phyloP scores from a whole-genome alignment of 2,888 invertebrate genomes.

The Chromoteleia sp. region DNA sequence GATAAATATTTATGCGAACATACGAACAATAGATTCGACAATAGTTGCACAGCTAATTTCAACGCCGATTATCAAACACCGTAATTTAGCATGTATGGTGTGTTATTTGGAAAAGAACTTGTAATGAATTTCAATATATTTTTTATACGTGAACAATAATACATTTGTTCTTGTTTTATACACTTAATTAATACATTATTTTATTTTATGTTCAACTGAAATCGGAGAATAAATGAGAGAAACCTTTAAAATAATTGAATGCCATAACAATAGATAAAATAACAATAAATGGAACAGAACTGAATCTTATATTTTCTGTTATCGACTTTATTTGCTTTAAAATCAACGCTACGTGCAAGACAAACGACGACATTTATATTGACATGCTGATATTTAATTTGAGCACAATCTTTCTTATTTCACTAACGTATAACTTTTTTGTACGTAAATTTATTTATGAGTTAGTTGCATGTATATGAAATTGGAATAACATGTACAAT shows the following conservation, averaged over 20 bases:
- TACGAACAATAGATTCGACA: too few relatives aligned
- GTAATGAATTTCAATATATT: too few relatives aligned
- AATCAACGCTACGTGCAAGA: slow-evolving; percentile 9
- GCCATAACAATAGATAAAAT: slow-evolving; percentile 4
- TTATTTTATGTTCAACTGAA: neutral
- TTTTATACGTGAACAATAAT: too few relatives aligned
- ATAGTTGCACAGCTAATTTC: too few relatives aligned
- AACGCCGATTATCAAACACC: too few relatives aligned
- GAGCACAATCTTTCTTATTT: neutral
- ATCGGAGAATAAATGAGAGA: neutral
- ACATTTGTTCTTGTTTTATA: too few relatives aligned
- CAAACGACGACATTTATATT: slow-evolving; percentile 13
- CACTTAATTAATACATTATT: neutral
- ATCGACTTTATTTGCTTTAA: slow-evolving; percentile 15
- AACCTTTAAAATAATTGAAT: slow-evolving; percentile 12
- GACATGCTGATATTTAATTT: slow-evolving; percentile 15
- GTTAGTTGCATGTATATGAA: neutral
- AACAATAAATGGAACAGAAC: neutral
- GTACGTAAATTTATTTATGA: neutral
- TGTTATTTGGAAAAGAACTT: too few relatives aligned
- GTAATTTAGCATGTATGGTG: too few relatives aligned
- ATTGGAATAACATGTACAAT: too few relatives aligned
- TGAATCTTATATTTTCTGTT: slow-evolving; percentile 7
- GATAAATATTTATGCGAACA: too few relatives aligned
- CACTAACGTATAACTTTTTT: neutral